Percentiles rank a stretch among this genome's conserved stretches.
These are phyloP conservation scores for Tholera decimalis DNA, from an alignment of 2,888 invertebrate genomes.

Conservation along the genomic window DNA sequence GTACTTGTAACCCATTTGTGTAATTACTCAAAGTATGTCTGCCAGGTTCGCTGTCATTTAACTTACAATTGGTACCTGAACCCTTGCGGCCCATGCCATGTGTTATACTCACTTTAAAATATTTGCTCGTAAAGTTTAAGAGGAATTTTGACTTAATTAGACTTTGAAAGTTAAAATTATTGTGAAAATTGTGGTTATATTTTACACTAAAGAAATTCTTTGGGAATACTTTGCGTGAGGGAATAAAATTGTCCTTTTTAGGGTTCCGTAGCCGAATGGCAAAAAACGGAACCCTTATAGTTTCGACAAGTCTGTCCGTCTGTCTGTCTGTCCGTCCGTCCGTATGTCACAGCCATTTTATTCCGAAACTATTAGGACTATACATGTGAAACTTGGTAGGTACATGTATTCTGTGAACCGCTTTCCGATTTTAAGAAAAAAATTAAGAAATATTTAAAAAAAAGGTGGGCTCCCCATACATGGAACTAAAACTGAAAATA, in stretches of 20 bases:
- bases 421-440: no score
- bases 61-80: constrained; percentile 4
- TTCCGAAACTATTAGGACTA: no score
- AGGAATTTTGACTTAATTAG: constrained; percentile 26
- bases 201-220: neutral
- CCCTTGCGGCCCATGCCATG: neutral
- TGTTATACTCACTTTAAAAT: neutral
- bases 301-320: no score
- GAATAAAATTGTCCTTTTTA: neutral
- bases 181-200: neutral
- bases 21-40: constrained; percentile 21
- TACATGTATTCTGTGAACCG: no score
- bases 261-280: no score
- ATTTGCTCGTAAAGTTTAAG: constrained; percentile 27
- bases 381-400: no score
- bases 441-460: no score
- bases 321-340: no score
- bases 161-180: constrained; percentile 26
- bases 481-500: no score
- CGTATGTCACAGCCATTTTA: no score
- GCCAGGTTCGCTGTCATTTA: constrained; percentile 11
- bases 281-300: no score
- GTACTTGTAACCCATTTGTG: constrained; percentile 18
- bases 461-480: no score
- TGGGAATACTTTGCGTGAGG: neutral